Evolutionary conservation across 37 sponge, comb jelly and placozoan species (phyloP).

Genomic region (Aplysina aerophoba): DNA sequence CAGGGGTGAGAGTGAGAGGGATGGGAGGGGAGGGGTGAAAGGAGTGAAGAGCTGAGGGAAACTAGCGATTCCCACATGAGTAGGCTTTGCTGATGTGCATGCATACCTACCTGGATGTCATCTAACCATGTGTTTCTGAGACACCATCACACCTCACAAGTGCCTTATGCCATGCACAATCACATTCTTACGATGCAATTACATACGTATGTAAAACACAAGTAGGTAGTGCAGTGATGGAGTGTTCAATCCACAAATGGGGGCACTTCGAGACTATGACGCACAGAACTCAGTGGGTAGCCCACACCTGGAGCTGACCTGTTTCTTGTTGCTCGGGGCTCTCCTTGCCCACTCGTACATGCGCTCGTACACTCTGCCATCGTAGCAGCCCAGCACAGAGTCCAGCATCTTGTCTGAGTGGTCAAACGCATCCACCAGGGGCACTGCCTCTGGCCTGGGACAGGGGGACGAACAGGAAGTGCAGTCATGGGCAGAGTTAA

Average conservation of each 20-base stretch:
- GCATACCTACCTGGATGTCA: too few species aligned
- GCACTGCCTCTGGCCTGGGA: slow-evolving; percentile 80
- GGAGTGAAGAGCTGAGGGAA: not conserved
- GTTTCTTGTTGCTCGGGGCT: slow-evolving; percentile 80
- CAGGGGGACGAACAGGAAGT: not conserved
- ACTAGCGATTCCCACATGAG: too few species aligned
- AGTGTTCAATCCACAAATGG: too few species aligned
- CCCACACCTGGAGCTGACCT: slow-evolving; percentile 37
- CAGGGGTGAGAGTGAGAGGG: not conserved
- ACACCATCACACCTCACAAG: too few species aligned
- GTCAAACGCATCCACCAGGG: slow-evolving; percentile 94
- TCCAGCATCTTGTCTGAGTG: slow-evolving; percentile 73
- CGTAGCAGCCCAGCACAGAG: slow-evolving; percentile 90
- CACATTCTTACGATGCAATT: too few species aligned
- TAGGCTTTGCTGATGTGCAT: too few species aligned
- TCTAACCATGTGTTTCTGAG: too few species aligned
- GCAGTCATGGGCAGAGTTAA: not conserved
- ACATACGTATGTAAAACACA: too few species aligned
- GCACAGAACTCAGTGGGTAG: too few species aligned
- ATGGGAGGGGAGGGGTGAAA: not conserved
- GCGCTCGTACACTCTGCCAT: slow-evolving; percentile 91
- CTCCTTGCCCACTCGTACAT: slow-evolving; percentile 83
- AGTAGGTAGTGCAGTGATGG: too few species aligned
- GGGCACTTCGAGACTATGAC: too few species aligned
- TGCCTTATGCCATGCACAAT: too few species aligned